These are phyloP conservation scores for Mimas tiliae DNA, from an alignment of 2,888 invertebrate genomes.

Conservation along the genomic window DNA sequence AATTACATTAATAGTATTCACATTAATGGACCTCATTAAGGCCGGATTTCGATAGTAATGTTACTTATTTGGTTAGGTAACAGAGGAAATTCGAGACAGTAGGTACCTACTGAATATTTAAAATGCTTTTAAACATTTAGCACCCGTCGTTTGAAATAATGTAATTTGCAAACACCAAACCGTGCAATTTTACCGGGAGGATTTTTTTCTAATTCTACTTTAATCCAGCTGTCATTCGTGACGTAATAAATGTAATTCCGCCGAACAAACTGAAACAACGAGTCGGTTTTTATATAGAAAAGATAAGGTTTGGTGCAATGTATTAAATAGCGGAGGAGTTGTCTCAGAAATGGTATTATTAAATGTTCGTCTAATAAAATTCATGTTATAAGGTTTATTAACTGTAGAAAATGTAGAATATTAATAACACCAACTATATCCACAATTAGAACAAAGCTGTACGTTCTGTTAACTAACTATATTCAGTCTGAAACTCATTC, in stretches of 20 bases:
- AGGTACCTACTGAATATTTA: constrained; percentile 1
- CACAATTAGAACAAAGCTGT: constrained; percentile 3
- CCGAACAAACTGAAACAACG: constrained; percentile 19
- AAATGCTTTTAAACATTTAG: constrained; percentile 7
- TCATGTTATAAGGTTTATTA: no score
- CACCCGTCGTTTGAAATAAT: constrained; percentile 2
- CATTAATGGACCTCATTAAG: constrained; percentile 14
- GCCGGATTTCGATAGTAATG: constrained; percentile 19
- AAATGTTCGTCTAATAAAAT: no score
- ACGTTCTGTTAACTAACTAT: background rate
- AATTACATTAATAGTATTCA: background rate
- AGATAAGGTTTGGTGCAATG: background rate
- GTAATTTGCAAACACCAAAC: constrained; percentile 9
- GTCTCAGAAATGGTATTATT: no score
- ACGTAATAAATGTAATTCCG: constrained; percentile 19
- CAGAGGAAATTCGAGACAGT: background rate
- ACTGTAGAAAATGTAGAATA: background rate
- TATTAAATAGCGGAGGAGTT: background rate
- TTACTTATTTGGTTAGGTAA: background rate
- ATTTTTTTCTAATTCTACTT: constrained; percentile 33
- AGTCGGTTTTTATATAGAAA: background rate
- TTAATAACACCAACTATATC: background rate
- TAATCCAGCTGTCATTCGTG: constrained; percentile 11
- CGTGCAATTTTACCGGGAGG: background rate
- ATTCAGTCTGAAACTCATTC: background rate